phyloP scores from a whole-genome alignment of 1,140 invertebrate species.

The Aricia agestis region DNA sequence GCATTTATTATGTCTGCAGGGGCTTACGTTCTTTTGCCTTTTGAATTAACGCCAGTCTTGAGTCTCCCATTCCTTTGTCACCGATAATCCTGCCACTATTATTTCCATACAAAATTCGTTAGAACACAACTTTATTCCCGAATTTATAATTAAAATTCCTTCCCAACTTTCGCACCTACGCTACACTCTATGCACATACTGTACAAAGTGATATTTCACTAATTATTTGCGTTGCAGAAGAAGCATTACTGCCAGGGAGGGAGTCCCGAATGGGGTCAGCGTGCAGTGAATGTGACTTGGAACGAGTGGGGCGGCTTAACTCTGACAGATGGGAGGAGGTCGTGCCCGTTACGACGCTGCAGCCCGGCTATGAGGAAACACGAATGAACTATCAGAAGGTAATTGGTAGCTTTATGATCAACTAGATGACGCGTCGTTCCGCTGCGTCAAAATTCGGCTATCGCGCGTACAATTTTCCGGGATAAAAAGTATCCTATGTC shows the following conservation, averaged over 20 bases:
- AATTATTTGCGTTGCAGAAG: conserved; percentile 62
- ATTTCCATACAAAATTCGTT: too few species aligned
- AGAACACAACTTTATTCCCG: too few species aligned
- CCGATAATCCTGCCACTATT: too few species aligned
- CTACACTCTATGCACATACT: too few species aligned
- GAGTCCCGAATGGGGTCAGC: conserved; percentile 73
- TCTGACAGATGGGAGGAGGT: conserved; percentile 79
- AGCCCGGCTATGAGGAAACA: conserved; percentile 77
- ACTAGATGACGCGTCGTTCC: neutral
- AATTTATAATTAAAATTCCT: neutral
- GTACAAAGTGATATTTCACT: conserved; percentile 14
- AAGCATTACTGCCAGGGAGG: conserved; percentile 70
- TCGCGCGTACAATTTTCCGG: too few species aligned
- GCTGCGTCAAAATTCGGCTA: too few species aligned
- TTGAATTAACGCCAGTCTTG: too few species aligned
- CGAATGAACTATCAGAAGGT: conserved; percentile 78
- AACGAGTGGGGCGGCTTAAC: conserved; percentile 66
- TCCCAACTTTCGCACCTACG: too few species aligned
- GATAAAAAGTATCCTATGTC: too few species aligned
- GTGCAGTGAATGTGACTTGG: conserved; percentile 66
- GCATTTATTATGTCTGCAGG: too few species aligned
- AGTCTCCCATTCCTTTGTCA: too few species aligned
- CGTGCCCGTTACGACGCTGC: conserved; percentile 75
- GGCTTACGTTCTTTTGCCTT: too few species aligned
- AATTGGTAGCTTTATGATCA: conserved; percentile 23